Conservation (phyloP, 2,888 invertebrate species). For the Patella pellucida region DNA sequence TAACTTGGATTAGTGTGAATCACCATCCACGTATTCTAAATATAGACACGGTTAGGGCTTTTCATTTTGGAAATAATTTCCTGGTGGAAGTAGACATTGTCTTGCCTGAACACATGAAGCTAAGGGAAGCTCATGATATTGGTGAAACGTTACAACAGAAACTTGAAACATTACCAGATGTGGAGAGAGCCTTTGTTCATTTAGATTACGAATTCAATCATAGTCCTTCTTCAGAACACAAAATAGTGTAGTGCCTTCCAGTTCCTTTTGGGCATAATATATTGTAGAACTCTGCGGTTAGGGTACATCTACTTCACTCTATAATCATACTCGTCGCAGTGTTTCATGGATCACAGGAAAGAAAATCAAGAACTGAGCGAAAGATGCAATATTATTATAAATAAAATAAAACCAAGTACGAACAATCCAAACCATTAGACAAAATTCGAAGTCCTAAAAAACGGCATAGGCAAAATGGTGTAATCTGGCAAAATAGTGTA, state of each 20-base stretch:
- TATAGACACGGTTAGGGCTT: slow-evolving; percentile 73
- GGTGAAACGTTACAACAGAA: slow-evolving; percentile 72
- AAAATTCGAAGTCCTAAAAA: too few relatives aligned
- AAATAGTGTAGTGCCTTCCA: slow-evolving; percentile 60
- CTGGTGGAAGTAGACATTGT: slow-evolving; percentile 72
- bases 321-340: too few relatives aligned
- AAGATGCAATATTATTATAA: too few relatives aligned
- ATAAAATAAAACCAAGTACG: too few relatives aligned
- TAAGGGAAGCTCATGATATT: slow-evolving; percentile 72
- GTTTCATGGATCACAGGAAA: too few relatives aligned
- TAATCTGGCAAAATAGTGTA: too few relatives aligned
- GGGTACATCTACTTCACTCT: too few relatives aligned
- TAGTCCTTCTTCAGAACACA: slow-evolving; percentile 72
- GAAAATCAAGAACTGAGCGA: too few relatives aligned
- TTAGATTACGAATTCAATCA: slow-evolving; percentile 73
- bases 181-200: slow-evolving; percentile 74
- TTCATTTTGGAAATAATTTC: slow-evolving; percentile 73
- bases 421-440: too few relatives aligned
- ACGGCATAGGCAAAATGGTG: too few relatives aligned
- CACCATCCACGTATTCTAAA: slow-evolving; percentile 61
- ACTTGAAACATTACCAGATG: slow-evolving; percentile 71
- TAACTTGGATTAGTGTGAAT: slow-evolving; percentile 67
- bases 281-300: too few relatives aligned
- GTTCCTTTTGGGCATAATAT: neutral
- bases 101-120: slow-evolving; percentile 70